These are phyloP conservation scores for Vesta saturnalis DNA, from an alignment of 2,888 invertebrate genomes.

Conservation along the genomic window DNA sequence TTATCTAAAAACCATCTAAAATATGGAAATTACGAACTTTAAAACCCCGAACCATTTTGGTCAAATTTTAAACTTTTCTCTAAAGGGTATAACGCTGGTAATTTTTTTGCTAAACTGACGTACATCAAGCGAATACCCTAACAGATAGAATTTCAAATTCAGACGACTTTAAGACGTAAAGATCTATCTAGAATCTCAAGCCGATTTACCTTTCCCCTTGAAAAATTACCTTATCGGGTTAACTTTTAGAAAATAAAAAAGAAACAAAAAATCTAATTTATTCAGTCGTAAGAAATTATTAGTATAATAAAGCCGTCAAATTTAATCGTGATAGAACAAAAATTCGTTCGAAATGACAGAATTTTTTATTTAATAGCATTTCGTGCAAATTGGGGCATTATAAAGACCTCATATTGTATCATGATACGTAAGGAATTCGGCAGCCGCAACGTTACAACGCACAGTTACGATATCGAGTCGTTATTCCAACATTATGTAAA, in stretches of 20 bases:
- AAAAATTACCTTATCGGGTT: not conserved
- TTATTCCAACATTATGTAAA: constrained; percentile 47
- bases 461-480: constrained; percentile 39
- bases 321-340: constrained; percentile 36
- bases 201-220: no score
- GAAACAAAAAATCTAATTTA: constrained; percentile 6
- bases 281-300: constrained; percentile 21
- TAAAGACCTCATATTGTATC: constrained; percentile 49
- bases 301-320: constrained; percentile 36
- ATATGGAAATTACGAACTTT: no score
- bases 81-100: not conserved
- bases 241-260: not conserved
- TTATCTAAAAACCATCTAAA: no score
- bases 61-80: no score
- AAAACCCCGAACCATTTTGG: no score
- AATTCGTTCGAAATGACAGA: constrained; percentile 36
- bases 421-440: constrained; percentile 45
- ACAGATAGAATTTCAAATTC: no score
- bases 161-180: not conserved
- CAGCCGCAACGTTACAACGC: constrained; percentile 40
- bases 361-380: constrained; percentile 39
- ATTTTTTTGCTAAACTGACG: not conserved
- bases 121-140: not conserved
- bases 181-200: not conserved
- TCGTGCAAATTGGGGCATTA: constrained; percentile 47